Evolutionary conservation across 2,797 vertebrate genomes (phyloP), one percentile per base, ranked within the genome.

Genomic region (Petrocephalus sullivani): DNA sequence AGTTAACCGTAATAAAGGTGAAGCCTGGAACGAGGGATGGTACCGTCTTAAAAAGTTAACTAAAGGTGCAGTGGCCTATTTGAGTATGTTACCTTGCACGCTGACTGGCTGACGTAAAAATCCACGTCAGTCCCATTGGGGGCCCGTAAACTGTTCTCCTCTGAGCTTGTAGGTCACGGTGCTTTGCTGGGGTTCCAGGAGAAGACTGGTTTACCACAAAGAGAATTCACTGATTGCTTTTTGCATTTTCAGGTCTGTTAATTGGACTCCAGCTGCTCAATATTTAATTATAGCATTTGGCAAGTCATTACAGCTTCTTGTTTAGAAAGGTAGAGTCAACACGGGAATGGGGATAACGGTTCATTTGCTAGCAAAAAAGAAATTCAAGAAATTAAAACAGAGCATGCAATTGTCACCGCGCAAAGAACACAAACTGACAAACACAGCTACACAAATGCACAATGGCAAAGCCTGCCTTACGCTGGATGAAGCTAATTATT

Each of bases 201-300:
- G 58, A 37, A 67, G 37, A 64, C 53, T 64, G 33, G 19, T 49
- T 21, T 46, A 33, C 56, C 56, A 19, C 46, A 14, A 37, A 37
- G 10, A 54, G 8, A 51, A 16, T 78, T 23, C 60, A n/a, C 60
- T 87, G 67, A 87, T 87, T 87, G 87, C 64, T 78, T 87, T 87
- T 37, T 64, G 16, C 75, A 53, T 56, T 87, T 75, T 81, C 21
- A 78, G 49, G 19, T 78, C 67, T 78, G 23, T 37, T 75, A 87
- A 64, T 87, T 87, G 86, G 58, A 64, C 86, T 87, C 86, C 86
- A 87, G 49, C 86, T 87, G 60, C 86, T 87, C 86, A 64, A 64
- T 67, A 67, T 83, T 86, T 60, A 75, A 90, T 88, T 90, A 60
- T 88, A 89, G 88, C 88, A 87, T 87, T 90, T 82, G 81, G 57